These are phyloP conservation scores for Eupleurogrammus muticus DNA, from an alignment of 2,797 vertebrate genomes.

Conservation along the genomic window DNA sequence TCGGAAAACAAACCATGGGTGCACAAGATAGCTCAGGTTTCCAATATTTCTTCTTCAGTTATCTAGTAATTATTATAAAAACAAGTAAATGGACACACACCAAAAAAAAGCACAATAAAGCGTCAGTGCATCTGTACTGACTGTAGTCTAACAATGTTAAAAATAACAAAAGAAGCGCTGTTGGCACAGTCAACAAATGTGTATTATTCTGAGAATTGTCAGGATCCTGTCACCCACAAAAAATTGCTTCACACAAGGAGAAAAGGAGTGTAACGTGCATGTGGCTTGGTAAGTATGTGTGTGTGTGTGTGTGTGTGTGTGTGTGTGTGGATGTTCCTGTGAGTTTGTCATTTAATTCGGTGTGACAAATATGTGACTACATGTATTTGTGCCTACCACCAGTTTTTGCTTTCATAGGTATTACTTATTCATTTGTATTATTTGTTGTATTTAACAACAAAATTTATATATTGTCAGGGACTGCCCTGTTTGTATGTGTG, in stretches of 20 bases:
- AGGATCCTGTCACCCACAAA: constrained; percentile 80
- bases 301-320: constrained; percentile 29
- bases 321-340: constrained; percentile 18
- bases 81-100: constrained; percentile 75
- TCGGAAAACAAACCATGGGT: constrained; percentile 62
- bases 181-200: constrained; percentile 78
- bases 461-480: constrained; percentile 28
- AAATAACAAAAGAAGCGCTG: constrained; percentile 79
- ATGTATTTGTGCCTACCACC: constrained; percentile 20
- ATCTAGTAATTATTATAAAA: constrained; percentile 77
- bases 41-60: constrained; percentile 61
- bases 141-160: constrained; percentile 74
- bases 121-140: constrained; percentile 73
- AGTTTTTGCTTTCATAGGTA: constrained; percentile 35
- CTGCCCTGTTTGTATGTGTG: constrained; percentile 10
- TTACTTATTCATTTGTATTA: constrained; percentile 4
- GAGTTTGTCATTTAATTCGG: constrained; percentile 50
- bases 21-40: constrained; percentile 64
- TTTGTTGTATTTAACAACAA: constrained; percentile 40
- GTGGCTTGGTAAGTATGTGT: constrained; percentile 40
- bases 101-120: constrained; percentile 71
- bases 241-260: constrained; percentile 64
- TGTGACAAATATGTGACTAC: constrained; percentile 38
- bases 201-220: constrained; percentile 81
- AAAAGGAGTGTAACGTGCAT: constrained; percentile 45